Conservation (phyloP, 2,113 vertebrate species). For the Dromiciops gliroides region DNA sequence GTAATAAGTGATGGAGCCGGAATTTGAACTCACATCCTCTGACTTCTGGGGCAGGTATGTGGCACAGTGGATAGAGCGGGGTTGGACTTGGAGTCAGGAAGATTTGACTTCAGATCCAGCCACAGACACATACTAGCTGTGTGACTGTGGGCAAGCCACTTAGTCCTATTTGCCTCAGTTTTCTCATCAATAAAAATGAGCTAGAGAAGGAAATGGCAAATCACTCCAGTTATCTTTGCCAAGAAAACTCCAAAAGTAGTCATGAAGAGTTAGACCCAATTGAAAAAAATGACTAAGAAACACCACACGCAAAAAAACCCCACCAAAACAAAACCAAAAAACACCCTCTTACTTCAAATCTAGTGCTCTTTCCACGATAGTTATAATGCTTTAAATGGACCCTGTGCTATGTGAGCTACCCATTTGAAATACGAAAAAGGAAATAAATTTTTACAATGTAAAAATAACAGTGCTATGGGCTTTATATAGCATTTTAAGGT, state of each 20-base stretch:
- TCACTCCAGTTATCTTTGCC: neutral
- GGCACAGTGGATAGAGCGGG: neutral
- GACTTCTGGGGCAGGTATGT: neutral
- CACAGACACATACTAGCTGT: neutral
- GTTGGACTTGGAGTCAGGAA: neutral
- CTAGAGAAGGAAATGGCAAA: neutral
- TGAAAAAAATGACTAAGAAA: neutral
- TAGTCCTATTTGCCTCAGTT: neutral
- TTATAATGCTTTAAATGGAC: neutral
- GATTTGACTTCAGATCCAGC: too few species aligned
- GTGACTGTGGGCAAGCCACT: neutral
- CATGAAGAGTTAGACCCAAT: neutral
- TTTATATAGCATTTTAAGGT: neutral
- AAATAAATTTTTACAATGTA: neutral
- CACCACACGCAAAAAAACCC: too few species aligned
- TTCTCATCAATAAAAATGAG: neutral
- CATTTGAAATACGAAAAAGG: neutral
- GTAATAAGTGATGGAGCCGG: neutral
- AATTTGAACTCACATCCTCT: neutral
- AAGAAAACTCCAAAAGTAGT: neutral
- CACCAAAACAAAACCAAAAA: too few species aligned
- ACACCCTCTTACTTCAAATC: neutral
- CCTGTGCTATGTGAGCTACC: neutral
- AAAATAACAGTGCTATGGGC: neutral
- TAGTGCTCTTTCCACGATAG: neutral